A percentile compares a stretch with the other conserved stretches of the same genome.
Evolutionary conservation across 2,113 vertebrate species (phyloP).

Genomic region (Geococcyx californianus): DNA sequence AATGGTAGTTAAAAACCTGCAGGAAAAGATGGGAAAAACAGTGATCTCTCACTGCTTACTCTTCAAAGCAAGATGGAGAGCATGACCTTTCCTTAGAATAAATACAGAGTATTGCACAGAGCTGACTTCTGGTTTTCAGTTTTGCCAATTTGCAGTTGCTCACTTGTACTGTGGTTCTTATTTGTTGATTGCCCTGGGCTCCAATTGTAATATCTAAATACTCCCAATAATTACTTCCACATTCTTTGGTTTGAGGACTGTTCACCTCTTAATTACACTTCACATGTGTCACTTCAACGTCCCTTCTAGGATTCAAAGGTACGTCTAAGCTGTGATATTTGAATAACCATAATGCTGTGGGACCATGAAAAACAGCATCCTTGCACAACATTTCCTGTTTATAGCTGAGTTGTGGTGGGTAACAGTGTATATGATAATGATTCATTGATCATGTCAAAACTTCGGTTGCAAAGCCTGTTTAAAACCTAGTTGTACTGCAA

Average conservation of each 20-base stretch:
- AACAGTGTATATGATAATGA: not conserved
- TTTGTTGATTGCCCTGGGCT: not conserved
- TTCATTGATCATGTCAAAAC: not conserved
- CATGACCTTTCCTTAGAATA: conserved; percentile 37
- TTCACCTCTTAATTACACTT: conserved; percentile 5
- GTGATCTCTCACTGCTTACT: not conserved
- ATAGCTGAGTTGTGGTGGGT: not conserved
- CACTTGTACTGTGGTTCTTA: not conserved
- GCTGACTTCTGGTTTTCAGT: not conserved
- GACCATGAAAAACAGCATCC: not conserved
- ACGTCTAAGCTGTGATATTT: not conserved
- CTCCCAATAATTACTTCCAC: not conserved
- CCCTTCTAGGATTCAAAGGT: not conserved
- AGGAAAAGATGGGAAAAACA: not conserved
- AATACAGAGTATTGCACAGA: not conserved
- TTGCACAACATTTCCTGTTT: not conserved
- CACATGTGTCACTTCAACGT: not conserved
- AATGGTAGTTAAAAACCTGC: not conserved
- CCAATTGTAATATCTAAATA: not conserved
- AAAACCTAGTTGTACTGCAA: not conserved
- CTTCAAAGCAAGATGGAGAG: conserved; percentile 44
- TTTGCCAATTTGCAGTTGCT: conserved; percentile 18
- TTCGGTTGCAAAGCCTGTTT: not conserved
- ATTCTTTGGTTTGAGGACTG: conserved; percentile 5
- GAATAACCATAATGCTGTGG: not conserved